Evolutionary conservation across 1,140 invertebrate genomes (phyloP).

Genomic region (Penaeus japonicus): DNA sequence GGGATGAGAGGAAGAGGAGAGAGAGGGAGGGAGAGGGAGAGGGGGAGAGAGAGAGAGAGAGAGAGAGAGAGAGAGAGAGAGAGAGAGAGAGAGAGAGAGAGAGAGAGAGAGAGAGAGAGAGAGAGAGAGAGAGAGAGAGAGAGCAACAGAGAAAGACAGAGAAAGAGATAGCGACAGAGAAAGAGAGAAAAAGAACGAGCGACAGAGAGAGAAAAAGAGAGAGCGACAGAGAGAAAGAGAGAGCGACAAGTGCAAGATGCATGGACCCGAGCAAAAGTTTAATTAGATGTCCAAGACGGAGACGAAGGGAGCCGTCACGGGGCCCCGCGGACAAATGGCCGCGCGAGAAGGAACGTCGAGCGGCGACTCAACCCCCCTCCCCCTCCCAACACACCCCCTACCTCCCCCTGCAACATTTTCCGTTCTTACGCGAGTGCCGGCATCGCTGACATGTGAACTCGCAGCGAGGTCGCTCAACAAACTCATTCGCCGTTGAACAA

Average conservation of each 20-base stretch:
- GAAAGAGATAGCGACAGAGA: background rate
- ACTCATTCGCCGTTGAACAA: too few relatives aligned
- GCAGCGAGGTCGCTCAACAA: too few relatives aligned
- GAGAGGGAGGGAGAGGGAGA: background rate
- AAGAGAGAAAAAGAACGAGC: background rate
- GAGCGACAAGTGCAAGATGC: conserved; percentile 37
- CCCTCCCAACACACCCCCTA: background rate
- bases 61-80: background rate
- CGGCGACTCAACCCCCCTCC: background rate
- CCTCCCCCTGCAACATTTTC: background rate
- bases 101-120: background rate
- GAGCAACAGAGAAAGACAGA: background rate
- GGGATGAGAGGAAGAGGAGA: background rate
- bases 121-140: too few relatives aligned
- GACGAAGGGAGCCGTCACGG: background rate
- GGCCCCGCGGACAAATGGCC: conserved; percentile 1
- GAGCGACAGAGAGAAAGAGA: background rate
- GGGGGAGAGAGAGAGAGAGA: background rate
- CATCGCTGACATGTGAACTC: too few relatives aligned
- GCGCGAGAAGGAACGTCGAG: background rate
- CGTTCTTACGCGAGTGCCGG: too few relatives aligned
- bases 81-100: background rate
- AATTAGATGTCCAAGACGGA: conserved; percentile 16
- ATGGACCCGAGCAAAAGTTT: conserved; percentile 25
- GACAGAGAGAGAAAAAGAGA: background rate